Conservation (phyloP, 2,797 vertebrate genomes). For the Gambelia wislizenii region DNA sequence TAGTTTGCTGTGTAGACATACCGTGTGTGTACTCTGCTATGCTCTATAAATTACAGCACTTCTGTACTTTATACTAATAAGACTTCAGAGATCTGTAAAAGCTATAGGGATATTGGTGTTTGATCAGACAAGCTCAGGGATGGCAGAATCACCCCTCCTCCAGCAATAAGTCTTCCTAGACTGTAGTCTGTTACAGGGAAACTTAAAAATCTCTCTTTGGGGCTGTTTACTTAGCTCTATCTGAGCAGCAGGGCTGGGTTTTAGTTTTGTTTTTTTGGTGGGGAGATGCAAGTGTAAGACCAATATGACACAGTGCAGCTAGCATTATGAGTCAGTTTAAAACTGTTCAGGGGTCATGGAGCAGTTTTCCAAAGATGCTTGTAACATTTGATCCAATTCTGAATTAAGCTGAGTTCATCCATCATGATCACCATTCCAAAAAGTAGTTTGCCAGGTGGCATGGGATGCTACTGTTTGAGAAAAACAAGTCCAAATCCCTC, state of each 20-base stretch:
- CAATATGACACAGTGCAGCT: too few relatives aligned
- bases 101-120: not conserved
- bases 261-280: too few relatives aligned
- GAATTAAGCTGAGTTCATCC: not conserved
- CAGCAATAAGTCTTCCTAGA: not conserved
- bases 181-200: not conserved
- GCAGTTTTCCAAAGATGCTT: not conserved
- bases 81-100: not conserved
- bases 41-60: not conserved
- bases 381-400: not conserved
- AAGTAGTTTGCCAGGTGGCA: not conserved
- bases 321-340: too few relatives aligned
- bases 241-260: too few relatives aligned
- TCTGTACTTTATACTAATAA: not conserved
- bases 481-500: not conserved
- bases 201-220: not conserved
- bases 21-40: not conserved
- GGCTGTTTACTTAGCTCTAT: too few relatives aligned
- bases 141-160: not conserved
- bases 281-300: too few relatives aligned
- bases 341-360: not conserved
- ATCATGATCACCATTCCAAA: not conserved
- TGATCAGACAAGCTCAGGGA: not conserved
- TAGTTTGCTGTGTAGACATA: not conserved
- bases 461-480: not conserved